These are phyloP conservation scores for Artibeus jamaicensis DNA, from an alignment of 2,797 vertebrate species.

Conservation along the genomic window DNA sequence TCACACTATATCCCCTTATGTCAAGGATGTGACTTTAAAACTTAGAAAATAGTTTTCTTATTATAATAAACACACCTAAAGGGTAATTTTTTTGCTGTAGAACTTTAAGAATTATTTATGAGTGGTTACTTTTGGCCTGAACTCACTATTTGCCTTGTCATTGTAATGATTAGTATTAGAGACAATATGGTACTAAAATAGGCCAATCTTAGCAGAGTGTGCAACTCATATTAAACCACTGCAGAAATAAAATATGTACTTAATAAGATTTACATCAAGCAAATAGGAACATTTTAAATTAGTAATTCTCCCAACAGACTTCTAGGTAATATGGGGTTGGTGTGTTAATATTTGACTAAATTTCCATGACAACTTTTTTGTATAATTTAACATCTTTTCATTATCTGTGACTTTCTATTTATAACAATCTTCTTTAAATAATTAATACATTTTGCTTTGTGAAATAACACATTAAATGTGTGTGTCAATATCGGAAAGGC, in stretches of 20 bases:
- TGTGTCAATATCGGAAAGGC: background rate
- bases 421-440: conserved; percentile 17
- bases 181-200: conserved; percentile 28
- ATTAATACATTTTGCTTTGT: background rate
- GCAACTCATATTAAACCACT: background rate
- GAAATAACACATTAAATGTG: conserved; percentile 24
- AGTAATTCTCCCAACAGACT: conserved; percentile 25
- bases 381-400: conserved; percentile 3
- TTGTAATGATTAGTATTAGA: background rate
- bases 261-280: conserved; percentile 51
- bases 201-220: background rate
- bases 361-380: conserved; percentile 34
- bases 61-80: background rate
- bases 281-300: conserved; percentile 58
- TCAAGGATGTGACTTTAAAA: background rate
- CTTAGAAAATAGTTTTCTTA: background rate
- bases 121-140: background rate
- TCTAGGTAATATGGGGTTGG: background rate
- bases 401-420: conserved; percentile 21
- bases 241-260: conserved; percentile 49
- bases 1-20: background rate
- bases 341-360: background rate
- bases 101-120: background rate
- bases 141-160: background rate
- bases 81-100: background rate